Evolutionary conservation across 2,797 vertebrate species (phyloP), one percentile per base, ranked within the genome.

Genomic region (Danio kyathit): DNA sequence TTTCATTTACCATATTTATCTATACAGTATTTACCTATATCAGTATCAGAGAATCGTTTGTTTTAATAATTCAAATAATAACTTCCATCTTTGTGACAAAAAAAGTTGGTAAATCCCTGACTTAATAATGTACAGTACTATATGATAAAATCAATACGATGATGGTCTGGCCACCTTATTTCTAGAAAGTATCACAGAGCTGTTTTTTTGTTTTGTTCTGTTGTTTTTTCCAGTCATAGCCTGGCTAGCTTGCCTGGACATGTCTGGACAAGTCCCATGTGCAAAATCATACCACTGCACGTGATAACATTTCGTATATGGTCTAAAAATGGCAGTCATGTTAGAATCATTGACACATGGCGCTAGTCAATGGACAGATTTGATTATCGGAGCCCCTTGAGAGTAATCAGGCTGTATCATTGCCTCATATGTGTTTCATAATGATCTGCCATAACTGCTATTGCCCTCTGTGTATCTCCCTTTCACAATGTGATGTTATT

Each of bases 401-500:
- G 70, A 49, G 43, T 41, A 46, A 75, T 79, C 70, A 77, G 41
- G 64, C 57, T 40, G 6, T n/a, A 76, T 79, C 43, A 40, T 61
- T 49, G 38, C 13, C 52, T 41, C 12, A 56, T 74, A 57, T 29
- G 48, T 57, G 46, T 77, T 76, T 76, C 14, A 40, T 76, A 71
- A 72, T 41, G 38, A 59, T 77, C 19, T 73, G 59, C 2, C 5
- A 21, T 64, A 74, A 11, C 56, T 56, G 46, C 46, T 76, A 70
- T 51, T 38, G 5, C 6, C 4, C 44, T n/a, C 43, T 54, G 52
- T 14, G 19, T 11, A 63, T 41, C 17, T 80, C 19, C 51, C 52
- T 40, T 65, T 79, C 11, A 76, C 46, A 60, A 67, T 82, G 52
- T 84, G 67, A 86, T 84, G 69, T 77, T 73, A 79, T 84, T 84